Evolutionary conservation across 2,888 invertebrate species (phyloP), one percentile per base, ranked within the genome.

Genomic region (Ceraclea dissimilis): DNA sequence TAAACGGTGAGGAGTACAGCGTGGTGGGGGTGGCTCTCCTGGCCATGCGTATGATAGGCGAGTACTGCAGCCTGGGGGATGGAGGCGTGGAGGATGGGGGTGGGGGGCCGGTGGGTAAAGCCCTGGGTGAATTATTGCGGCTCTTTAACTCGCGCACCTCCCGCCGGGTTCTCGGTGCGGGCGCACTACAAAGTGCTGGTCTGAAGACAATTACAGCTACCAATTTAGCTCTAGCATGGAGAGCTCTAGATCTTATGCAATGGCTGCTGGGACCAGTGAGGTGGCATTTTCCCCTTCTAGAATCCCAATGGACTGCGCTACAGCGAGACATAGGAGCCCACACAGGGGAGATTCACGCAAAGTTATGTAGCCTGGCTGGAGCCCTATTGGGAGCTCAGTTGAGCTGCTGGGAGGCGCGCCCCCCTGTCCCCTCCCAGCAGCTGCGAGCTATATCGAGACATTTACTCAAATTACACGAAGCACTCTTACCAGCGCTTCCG

Each of bases 151-250:
- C 91, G 4, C 81, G 89, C 57, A 88, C 89, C 65, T 96, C 93
- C 72, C 96, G 97, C 70, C 79, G 99, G 64, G 92, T 99, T 54
- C 79, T 99, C 54, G 98, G 97, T 46, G 98, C 97, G 43, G 97
- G 97, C 46, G 98, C 99, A 5, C 83, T 98, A 67, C 90, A 93
- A 67, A 87, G 93, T 62, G 95, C 95, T 34, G 97, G 97, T 4
- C 75, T 93, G 53, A 93, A 93, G 74, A 94, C 93, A 21, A 96
- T 96, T 63, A 94, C 96, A 2, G 95, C 93, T 65, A 90, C 91
- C 33, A 96, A 97, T 75, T 78, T 99, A 65, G 95, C 91, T 10
- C 73, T 93, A 62, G 88, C 91, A 0, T 89, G 90, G 13, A 79
- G 93, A 64, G 90, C 91, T 26, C 72, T 93, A 31, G 90, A 93